phyloP scores from a whole-genome alignment of 2,113 vertebrate genomes.

The Patagioenas fasciata region DNA sequence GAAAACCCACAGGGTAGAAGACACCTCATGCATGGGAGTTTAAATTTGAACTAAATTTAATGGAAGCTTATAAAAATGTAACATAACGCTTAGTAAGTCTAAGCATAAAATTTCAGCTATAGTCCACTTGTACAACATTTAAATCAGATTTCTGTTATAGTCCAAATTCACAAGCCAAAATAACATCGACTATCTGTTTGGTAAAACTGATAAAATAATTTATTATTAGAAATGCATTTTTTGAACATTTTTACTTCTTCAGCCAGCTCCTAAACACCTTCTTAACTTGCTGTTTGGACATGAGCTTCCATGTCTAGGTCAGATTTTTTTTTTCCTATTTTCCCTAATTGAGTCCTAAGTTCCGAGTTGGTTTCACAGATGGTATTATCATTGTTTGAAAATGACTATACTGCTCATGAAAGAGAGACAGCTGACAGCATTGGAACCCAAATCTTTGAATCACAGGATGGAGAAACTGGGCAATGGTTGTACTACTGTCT shows the following conservation, averaged over 20 bases:
- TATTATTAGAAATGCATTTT: not conserved
- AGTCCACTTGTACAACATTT: not conserved
- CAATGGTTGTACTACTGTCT: not conserved
- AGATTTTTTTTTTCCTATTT: not conserved
- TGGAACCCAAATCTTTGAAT: not conserved
- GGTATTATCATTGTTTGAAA: not conserved
- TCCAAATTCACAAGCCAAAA: not conserved
- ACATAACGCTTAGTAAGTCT: not conserved
- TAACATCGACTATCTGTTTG: not conserved
- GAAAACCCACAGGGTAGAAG: not conserved
- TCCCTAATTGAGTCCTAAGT: not conserved
- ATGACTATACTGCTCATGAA: not conserved
- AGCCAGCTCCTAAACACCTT: not conserved
- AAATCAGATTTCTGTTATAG: not conserved
- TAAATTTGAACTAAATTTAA: not conserved
- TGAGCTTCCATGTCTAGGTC: not conserved
- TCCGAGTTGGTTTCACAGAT: not conserved
- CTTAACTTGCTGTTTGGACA: not conserved
- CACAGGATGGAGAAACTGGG: not conserved
- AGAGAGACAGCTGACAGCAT: not conserved
- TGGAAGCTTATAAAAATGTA: not conserved
- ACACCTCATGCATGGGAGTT: not conserved
- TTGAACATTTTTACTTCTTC: not conserved
- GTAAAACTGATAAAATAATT: not conserved
- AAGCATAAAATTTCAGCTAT: not conserved